phyloP scores from a whole-genome alignment of 2,888 invertebrate species.

The Helicoverpa assulta region DNA sequence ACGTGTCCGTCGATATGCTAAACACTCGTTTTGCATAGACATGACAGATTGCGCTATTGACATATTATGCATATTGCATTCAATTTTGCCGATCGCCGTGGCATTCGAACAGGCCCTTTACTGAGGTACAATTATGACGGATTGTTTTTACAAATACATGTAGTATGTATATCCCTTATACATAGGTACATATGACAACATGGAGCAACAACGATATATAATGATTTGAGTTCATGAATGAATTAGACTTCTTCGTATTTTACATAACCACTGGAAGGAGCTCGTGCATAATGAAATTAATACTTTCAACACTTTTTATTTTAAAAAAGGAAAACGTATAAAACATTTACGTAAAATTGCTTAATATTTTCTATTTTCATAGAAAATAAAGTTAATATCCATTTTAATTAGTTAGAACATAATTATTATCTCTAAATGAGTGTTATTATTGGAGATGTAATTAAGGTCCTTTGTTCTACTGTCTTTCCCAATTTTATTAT shows the following conservation, averaged over 20 bases:
- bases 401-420: slow-evolving; percentile 57
- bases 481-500: slow-evolving; percentile 34
- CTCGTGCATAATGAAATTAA: not conserved
- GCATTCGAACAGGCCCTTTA: not conserved
- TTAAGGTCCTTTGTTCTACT: slow-evolving; percentile 56
- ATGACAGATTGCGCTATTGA: slow-evolving; percentile 49
- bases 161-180: no score
- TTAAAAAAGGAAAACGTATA: not conserved
- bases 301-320: not conserved
- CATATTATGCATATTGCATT: slow-evolving; percentile 43
- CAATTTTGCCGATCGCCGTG: slow-evolving; percentile 17
- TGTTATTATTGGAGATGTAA: slow-evolving; percentile 55
- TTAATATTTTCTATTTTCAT: slow-evolving; percentile 36
- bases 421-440: slow-evolving; percentile 53
- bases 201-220: no score
- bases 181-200: no score
- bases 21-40: slow-evolving; percentile 47
- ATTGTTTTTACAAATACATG: not conserved
- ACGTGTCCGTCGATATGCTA: slow-evolving; percentile 47
- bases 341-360: slow-evolving; percentile 16
- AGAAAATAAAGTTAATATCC: slow-evolving; percentile 45
- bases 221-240: no score
- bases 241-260: not conserved
- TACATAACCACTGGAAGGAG: not conserved
- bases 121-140: not conserved